Percentiles rank a stretch among this genome's conserved stretches.
These are phyloP conservation scores for Zapornia atra DNA, from an alignment of 2,113 vertebrate genomes.

Conservation along the genomic window DNA sequence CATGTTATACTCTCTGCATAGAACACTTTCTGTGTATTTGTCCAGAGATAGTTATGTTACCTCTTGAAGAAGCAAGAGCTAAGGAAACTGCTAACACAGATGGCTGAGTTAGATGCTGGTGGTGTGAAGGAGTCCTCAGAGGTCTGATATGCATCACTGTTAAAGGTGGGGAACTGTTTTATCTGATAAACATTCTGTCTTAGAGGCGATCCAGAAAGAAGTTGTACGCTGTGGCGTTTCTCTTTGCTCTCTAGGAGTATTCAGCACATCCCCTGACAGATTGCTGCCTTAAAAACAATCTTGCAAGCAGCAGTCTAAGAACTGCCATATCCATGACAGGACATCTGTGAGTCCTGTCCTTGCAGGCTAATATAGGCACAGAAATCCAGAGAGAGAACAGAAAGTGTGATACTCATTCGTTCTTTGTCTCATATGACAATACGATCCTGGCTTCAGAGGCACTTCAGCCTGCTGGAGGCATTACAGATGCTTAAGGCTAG, in stretches of 20 bases:
- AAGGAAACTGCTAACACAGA: not conserved
- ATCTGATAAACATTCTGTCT: constrained; percentile 28
- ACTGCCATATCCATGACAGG: not conserved
- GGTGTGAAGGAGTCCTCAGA: not conserved
- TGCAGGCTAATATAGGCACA: not conserved
- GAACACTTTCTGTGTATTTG: not conserved
- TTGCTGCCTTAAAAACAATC: not conserved
- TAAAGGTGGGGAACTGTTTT: not conserved
- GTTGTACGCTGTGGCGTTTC: not conserved
- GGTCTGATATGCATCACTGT: not conserved
- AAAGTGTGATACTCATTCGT: not conserved
- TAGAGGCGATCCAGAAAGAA: constrained; percentile 24
- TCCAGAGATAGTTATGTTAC: not conserved
- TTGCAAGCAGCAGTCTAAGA: not conserved
- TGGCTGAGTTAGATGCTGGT: not conserved
- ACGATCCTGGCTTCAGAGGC: not conserved
- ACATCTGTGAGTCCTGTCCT: not conserved
- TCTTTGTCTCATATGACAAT: not conserved
- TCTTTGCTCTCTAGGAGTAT: not conserved
- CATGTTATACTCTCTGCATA: not conserved
- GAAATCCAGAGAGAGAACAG: not conserved
- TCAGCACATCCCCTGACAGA: not conserved
- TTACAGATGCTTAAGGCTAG: not conserved
- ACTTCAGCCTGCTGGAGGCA: not conserved
- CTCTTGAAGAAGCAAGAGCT: not conserved